Evolutionary conservation across 2,113 vertebrate genomes (phyloP), one percentile per base, ranked within the genome.

Genomic region (Bujurquina vittata): DNA sequence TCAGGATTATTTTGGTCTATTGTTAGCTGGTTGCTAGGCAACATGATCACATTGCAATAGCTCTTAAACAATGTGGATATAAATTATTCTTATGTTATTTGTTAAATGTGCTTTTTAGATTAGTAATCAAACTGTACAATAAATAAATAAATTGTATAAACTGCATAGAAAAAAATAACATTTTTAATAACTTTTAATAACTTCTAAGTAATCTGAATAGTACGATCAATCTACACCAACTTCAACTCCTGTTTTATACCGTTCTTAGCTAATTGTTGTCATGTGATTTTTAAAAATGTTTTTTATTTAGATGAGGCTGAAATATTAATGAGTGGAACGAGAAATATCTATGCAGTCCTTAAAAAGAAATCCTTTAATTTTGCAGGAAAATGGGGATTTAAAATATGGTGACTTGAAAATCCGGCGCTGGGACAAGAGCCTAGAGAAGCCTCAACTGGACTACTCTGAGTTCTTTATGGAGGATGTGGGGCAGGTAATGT

Each of bases 401-500:
- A 97, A 95, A 82, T 96, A 95, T 0, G 93, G 93, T 0, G 97
- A 97, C 57, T 93, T 96, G 84, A 99, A 99, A 91, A 94, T 92
- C 0, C 96, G 96, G 0, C 97, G 98, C 77, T 99, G 98, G 98
- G 98, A 99, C 84, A 96, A 99, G 90, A 96, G 97, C 85, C 93
- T 99, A 83, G 98, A 99, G 94, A 99, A 99, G 83, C 97, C 98
- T 0, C 97, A 96, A 0, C 94, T 99, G 43, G 96, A 99, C 92
- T 99, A 99, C 87, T 99, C 98, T 0, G 98, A 99, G 95, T 97
- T 98, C 95, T 99, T 97, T 88, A 88, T 95, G 0, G 98, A 99
- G 63, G 98, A 98, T 0, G 96, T 96, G 75, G 98, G 98, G 3
- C 98, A 98, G 91, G 94, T 94, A 77, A 23, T 2, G 22, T 43